Evolutionary conservation across 2,888 invertebrate genomes (phyloP).

Genomic region (Phortica magna): DNA sequence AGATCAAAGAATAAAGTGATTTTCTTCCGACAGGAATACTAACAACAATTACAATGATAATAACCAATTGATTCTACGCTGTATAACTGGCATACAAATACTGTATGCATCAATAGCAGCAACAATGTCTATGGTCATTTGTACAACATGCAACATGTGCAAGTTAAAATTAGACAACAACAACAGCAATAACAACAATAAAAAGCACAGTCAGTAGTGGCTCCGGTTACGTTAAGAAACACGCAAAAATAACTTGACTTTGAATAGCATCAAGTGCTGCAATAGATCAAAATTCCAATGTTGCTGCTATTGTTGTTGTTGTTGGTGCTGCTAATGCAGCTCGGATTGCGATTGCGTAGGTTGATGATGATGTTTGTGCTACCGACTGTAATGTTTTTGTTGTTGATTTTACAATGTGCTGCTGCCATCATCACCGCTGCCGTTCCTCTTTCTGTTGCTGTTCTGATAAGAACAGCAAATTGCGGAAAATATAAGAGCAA

Average conservation of each 20-base stretch:
- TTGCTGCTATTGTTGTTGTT: neutral
- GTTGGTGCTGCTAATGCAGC: neutral
- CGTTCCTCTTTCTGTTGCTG: neutral
- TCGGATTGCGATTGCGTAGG: conserved; percentile 1
- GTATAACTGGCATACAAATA: neutral
- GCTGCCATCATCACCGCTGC: neutral
- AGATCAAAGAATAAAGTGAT: neutral
- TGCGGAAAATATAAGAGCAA: conserved; percentile 36
- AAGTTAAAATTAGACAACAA: conserved; percentile 1
- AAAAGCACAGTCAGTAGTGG: too few species aligned
- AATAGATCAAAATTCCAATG: conserved; percentile 9
- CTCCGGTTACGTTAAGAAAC: too few species aligned
- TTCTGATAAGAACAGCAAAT: conserved; percentile 41
- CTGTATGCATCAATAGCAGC: neutral
- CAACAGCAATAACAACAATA: conserved; percentile 4
- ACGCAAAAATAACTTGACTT: too few species aligned
- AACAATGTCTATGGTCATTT: conserved; percentile 13
- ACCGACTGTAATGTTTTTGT: conserved; percentile 7
- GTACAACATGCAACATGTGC: conserved; percentile 11
- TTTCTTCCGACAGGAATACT: conserved; percentile 1
- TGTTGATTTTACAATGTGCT: conserved; percentile 23
- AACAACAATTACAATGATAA: neutral
- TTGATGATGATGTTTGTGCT: conserved; percentile 1
- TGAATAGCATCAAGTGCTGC: neutral
- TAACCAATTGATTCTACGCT: neutral